Evolutionary conservation across 2,888 invertebrate genomes (phyloP).

Genomic region (Leptinotarsa juncta): DNA sequence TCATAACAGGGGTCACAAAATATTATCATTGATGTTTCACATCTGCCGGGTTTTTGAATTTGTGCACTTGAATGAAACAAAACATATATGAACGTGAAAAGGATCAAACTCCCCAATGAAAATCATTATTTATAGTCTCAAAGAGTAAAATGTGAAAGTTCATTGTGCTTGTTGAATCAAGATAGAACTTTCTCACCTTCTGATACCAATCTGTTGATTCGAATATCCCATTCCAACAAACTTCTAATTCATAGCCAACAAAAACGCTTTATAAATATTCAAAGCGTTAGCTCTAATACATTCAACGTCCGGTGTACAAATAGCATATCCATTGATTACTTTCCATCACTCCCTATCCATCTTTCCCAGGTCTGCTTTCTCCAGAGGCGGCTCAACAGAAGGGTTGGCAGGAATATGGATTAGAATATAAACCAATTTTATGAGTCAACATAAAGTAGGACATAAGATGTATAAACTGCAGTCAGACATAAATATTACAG

Average conservation of each 20-base stretch:
- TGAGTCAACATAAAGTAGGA: no score
- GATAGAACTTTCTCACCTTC: neutral
- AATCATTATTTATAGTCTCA: no score
- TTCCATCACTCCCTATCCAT: conserved; percentile 1
- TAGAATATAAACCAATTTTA: neutral
- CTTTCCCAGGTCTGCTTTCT: neutral
- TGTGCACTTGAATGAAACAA: no score
- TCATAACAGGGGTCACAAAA: no score
- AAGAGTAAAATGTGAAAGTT: no score
- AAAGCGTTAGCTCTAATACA: conserved; percentile 13
- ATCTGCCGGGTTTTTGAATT: no score
- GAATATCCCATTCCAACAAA: neutral
- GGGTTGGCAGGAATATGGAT: neutral
- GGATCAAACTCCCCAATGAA: no score
- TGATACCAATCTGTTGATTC: conserved; percentile 6
- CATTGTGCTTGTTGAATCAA: no score
- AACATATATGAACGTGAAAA: no score
- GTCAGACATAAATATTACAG: no score
- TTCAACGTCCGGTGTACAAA: conserved; percentile 6
- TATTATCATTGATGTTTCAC: no score
- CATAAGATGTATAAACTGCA: no score
- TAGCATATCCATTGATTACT: conserved; percentile 8
- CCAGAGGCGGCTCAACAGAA: neutral
- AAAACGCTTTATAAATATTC: conserved; percentile 17
- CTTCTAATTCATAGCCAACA: neutral